Evolutionary conservation across 2,888 invertebrate genomes (phyloP).

Genomic region (Drosophila fungiperda): DNA sequence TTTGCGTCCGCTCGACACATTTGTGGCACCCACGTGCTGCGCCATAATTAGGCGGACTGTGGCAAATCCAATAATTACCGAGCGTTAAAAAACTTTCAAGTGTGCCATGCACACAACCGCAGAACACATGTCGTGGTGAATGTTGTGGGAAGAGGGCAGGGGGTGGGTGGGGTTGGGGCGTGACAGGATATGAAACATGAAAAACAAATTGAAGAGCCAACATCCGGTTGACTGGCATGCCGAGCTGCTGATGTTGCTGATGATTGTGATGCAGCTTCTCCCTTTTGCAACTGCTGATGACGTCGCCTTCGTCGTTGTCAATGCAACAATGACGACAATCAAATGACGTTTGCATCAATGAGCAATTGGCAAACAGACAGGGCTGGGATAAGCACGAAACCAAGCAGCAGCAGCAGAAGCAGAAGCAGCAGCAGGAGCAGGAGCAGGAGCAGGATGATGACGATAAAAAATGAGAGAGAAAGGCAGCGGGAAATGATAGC

Average conservation of each 20-base stretch:
- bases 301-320: conserved; percentile 64
- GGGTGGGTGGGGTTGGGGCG: background rate
- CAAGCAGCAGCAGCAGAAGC: conserved; percentile 23
- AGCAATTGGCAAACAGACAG: conserved; percentile 75
- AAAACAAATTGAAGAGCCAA: conserved; percentile 80
- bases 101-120: conserved; percentile 61
- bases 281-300: conserved; percentile 39
- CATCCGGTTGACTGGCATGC: conserved; percentile 62
- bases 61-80: conserved; percentile 76
- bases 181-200: conserved; percentile 77
- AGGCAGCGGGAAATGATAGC: conserved; percentile 73
- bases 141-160: conserved; percentile 7
- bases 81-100: conserved; percentile 74
- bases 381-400: conserved; percentile 16
- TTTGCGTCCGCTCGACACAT: background rate
- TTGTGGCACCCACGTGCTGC: conserved; percentile 59
- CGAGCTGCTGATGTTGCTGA: conserved; percentile 19
- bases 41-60: conserved; percentile 65
- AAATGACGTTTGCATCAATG: conserved; percentile 84
- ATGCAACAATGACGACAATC: conserved; percentile 83
- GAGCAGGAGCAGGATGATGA: conserved; percentile 4
- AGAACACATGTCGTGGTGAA: conserved; percentile 63
- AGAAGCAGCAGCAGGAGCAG: conserved; percentile 6
- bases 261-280: conserved; percentile 30
- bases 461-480: conserved; percentile 37